Percentiles rank a stretch among this genome's conserved stretches.
phyloP scores from a whole-genome alignment of 2,113 vertebrate species.

The Salvelinus alpinus region DNA sequence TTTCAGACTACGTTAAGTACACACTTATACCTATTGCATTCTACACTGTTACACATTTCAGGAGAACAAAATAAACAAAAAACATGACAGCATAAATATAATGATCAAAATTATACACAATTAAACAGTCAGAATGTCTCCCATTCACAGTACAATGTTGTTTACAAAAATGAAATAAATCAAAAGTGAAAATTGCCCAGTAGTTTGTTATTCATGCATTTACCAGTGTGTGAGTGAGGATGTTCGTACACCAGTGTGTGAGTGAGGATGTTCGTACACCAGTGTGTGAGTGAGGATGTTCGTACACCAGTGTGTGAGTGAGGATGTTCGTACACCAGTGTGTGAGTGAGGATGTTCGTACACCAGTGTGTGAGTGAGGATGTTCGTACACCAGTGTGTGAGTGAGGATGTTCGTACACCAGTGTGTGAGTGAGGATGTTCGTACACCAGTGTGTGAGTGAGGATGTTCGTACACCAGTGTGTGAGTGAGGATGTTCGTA shows the following conservation, averaged over 20 bases:
- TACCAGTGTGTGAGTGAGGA: conserved; percentile 62
- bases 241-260: not conserved
- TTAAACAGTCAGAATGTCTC: conserved; percentile 84
- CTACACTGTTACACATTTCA: conserved; percentile 54
- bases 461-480: too few species aligned
- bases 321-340: too few species aligned
- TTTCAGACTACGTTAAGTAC: conserved; percentile 73
- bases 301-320: too few species aligned
- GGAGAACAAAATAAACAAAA: conserved; percentile 46
- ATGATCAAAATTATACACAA: conserved; percentile 84
- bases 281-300: not conserved
- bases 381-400: too few species aligned
- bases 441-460: too few species aligned
- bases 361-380: too few species aligned
- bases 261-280: not conserved
- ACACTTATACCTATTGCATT: conserved; percentile 58
- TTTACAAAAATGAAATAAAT: conserved; percentile 57
- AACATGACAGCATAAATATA: conserved; percentile 87
- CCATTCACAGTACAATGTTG: conserved; percentile 92
- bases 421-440: too few species aligned
- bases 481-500: too few species aligned
- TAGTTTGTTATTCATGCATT: conserved; percentile 65
- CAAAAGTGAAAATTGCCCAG: conserved; percentile 70
- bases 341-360: too few species aligned
- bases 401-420: too few species aligned